phyloP scores from a whole-genome alignment of 2,113 vertebrate species.

The Malurus melanocephalus region DNA sequence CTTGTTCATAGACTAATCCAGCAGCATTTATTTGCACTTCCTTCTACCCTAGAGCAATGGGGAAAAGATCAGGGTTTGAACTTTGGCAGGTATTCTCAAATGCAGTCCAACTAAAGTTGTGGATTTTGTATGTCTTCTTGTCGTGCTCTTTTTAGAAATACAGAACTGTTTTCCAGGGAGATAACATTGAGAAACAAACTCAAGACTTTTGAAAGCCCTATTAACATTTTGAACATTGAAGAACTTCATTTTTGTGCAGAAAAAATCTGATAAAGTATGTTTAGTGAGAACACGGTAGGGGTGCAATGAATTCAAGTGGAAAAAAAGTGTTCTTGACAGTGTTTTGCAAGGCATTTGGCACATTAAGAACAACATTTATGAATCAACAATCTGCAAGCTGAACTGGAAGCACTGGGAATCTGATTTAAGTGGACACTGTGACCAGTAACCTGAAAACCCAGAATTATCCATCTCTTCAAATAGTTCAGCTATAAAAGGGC shows the following conservation, averaged over 20 bases:
- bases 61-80: not conserved
- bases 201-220: not conserved
- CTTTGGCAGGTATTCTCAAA: not conserved
- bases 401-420: not conserved
- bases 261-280: not conserved
- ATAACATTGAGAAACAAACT: not conserved
- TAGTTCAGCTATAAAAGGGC: not conserved
- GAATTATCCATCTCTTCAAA: not conserved
- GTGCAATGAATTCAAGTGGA: not conserved
- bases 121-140: not conserved
- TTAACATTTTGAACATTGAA: not conserved
- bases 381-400: not conserved
- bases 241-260: not conserved
- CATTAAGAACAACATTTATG: not conserved
- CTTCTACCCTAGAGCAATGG: not conserved
- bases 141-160: not conserved
- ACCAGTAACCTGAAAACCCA: not conserved
- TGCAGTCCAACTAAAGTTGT: not conserved
- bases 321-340: not conserved
- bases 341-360: not conserved
- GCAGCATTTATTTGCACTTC: not conserved
- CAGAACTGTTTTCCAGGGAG: not conserved
- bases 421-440: rapidly evolving
- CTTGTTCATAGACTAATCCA: not conserved
- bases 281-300: not conserved